phyloP scores from a whole-genome alignment of 2,113 vertebrate species.

The Pituophis catenifer region DNA sequence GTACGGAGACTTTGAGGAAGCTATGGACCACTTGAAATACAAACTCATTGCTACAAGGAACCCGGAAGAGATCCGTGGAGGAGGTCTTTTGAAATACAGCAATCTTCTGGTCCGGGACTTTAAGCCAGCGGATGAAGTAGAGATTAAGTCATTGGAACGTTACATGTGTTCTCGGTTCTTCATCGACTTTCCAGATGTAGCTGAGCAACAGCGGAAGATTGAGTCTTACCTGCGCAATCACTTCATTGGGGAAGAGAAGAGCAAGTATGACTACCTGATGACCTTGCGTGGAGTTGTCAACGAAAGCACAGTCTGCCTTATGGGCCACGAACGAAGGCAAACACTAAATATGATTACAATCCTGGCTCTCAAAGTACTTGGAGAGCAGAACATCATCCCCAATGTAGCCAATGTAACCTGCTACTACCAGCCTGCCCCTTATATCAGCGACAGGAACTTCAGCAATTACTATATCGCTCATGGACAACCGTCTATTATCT shows the following conservation, averaged over 20 bases:
- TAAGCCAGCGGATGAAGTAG: conserved; percentile 83
- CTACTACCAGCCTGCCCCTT: conserved; percentile 92
- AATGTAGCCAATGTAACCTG: conserved; percentile 88
- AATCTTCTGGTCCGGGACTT: conserved; percentile 91
- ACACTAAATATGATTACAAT: conserved; percentile 95
- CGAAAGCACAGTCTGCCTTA: conserved; percentile 93
- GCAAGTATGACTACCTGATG: conserved; percentile 96
- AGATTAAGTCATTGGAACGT: conserved; percentile 92
- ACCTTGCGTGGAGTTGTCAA: conserved; percentile 87
- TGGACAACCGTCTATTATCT: conserved; percentile 78
- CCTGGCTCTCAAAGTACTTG: conserved; percentile 89
- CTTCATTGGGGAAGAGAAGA: conserved; percentile 93
- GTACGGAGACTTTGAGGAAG: conserved; percentile 91
- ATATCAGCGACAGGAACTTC: conserved; percentile 83
- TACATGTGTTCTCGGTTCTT: conserved; percentile 99
- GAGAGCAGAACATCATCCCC: conserved; percentile 92
- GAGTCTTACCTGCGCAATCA: conserved; percentile 94
- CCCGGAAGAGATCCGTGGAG: conserved; percentile 93
- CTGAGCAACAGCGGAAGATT: conserved; percentile 91
- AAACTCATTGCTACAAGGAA: conserved; percentile 90
- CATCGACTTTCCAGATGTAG: conserved; percentile 93
- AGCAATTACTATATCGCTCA: conserved; percentile 85
- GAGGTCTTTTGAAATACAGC: conserved; percentile 94
- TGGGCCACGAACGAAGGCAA: conserved; percentile 87
- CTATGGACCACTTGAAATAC: conserved; percentile 88